Evolutionary conservation across 2,113 vertebrate genomes (phyloP).

Genomic region (cat (Felis catus)): F.catus_Fca126_mat1.0 CM031419.1:21737001-21737500

Average conservation of each 20-base stretch:
- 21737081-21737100: not conserved
- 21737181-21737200: not conserved
- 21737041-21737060: not conserved
- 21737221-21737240: not conserved
- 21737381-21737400: not conserved
- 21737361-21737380: not conserved
- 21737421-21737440: not conserved
- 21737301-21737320: not conserved
- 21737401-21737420: not conserved
- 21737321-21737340: not conserved
- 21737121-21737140: not conserved
- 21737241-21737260: conserved; percentile 24
- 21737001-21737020: not conserved
- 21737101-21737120: not conserved
- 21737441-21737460: not conserved
- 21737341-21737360: not conserved
- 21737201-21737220: not conserved
- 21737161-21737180: not conserved
- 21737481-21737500: no score
- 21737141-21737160: not conserved
- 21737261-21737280: not conserved
- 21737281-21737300: not conserved
- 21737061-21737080: not conserved
- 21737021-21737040: not conserved
- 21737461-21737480: no score